Percentiles rank a stretch among this genome's conserved stretches.
These are phyloP conservation scores for Buteo buteo DNA, from an alignment of 2,113 vertebrate genomes.

Conservation along the genomic window DNA sequence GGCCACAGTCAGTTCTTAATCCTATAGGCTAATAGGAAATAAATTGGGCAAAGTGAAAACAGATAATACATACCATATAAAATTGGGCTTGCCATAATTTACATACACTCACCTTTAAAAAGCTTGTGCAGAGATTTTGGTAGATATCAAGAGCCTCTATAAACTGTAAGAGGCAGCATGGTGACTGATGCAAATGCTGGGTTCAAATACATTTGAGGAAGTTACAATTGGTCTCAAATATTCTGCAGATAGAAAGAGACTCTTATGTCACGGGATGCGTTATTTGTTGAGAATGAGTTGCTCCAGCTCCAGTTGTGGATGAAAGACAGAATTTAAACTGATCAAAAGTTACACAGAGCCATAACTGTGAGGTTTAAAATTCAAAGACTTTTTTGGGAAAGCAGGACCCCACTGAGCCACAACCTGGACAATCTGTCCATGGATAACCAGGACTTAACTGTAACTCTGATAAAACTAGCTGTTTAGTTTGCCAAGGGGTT, in stretches of 20 bases:
- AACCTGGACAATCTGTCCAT: not conserved
- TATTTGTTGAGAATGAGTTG: too few species aligned
- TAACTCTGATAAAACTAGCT: not conserved
- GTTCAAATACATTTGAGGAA: not conserved
- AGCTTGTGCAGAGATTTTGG: not conserved
- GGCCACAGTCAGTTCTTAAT: not conserved
- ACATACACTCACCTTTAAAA: not conserved
- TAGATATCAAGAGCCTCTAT: not conserved
- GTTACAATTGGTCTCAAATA: too few species aligned
- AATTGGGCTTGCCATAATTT: not conserved
- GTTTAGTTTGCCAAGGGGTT: not conserved
- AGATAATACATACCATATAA: not conserved
- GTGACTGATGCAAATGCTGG: not conserved
- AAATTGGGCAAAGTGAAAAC: not conserved
- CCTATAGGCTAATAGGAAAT: not conserved
- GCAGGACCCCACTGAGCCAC: not conserved
- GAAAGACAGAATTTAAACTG: too few species aligned
- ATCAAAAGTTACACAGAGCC: too few species aligned
- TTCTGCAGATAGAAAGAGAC: too few species aligned
- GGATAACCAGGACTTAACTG: not conserved
- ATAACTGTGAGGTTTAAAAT: too few species aligned
- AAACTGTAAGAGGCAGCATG: not conserved
- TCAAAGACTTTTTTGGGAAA: not conserved
- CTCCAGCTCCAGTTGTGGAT: too few species aligned
- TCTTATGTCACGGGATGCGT: too few species aligned